phyloP scores from a whole-genome alignment of 1,140 invertebrate species.

The Acromyrmex echinatior region DNA sequence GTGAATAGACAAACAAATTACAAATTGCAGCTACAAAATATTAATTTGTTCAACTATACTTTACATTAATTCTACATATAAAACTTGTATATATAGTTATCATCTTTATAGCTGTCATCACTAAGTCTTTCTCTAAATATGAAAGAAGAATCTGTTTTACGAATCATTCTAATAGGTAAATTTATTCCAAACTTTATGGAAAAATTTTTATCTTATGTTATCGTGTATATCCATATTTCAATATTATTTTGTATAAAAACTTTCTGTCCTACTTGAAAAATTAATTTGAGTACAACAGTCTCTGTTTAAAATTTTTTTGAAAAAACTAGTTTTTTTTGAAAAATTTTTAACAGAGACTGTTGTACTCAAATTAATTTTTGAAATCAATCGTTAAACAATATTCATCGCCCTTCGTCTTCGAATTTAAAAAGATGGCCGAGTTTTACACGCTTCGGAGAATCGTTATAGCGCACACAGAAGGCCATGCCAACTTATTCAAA shows the following conservation, averaged over 20 bases:
- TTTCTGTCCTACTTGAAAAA: background rate
- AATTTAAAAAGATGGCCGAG: slow-evolving; percentile 30
- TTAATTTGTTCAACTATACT: too few relatives aligned
- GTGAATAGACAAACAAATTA: too few relatives aligned
- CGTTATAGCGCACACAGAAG: slow-evolving; percentile 23
- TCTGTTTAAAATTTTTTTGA: too few relatives aligned
- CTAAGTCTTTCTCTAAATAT: too few relatives aligned
- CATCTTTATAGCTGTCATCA: too few relatives aligned
- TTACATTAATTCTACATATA: too few relatives aligned
- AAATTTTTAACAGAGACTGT: too few relatives aligned
- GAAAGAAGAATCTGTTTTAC: background rate
- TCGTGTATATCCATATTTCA: background rate
- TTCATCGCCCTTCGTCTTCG: background rate
- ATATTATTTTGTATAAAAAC: background rate
- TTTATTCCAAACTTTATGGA: background rate
- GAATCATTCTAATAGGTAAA: background rate
- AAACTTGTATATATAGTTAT: too few relatives aligned
- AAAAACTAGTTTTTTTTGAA: too few relatives aligned
- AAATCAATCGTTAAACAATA: background rate
- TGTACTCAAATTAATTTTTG: too few relatives aligned
- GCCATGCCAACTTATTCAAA: slow-evolving; percentile 75
- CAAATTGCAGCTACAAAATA: too few relatives aligned
- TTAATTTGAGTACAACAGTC: background rate
- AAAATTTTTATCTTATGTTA: background rate
- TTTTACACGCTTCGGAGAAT: slow-evolving; percentile 61